Evolutionary conservation across 1,140 invertebrate species (phyloP).

Genomic region (Conopomorpha cramerella): DNA sequence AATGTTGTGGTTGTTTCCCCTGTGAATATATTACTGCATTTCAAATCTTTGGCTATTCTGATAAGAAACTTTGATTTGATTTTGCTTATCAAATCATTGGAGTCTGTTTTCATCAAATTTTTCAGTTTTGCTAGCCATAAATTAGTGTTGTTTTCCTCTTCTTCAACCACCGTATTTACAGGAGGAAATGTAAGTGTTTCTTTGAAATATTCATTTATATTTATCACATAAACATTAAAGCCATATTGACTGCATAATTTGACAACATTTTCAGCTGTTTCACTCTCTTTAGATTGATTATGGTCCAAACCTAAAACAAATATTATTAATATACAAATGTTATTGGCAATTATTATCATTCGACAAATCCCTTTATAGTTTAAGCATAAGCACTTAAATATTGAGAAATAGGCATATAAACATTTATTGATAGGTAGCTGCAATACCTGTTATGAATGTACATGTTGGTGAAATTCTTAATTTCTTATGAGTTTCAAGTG

Average conservation of each 20-base stretch:
- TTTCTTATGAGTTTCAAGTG: constrained; percentile 71
- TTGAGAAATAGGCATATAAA: background rate
- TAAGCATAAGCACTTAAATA: too few relatives aligned
- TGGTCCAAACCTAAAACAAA: background rate
- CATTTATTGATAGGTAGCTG: background rate
- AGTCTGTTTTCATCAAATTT: constrained; percentile 16
- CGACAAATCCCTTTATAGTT: too few relatives aligned
- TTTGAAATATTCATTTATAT: constrained; percentile 23
- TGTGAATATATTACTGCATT: constrained; percentile 72
- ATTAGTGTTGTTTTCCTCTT: constrained; percentile 4
- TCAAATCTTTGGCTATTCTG: constrained; percentile 61
- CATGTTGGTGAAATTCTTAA: constrained; percentile 43
- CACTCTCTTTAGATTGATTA: constrained; percentile 3
- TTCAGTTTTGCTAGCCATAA: constrained; percentile 9
- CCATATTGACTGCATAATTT: constrained; percentile 25
- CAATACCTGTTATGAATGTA: background rate
- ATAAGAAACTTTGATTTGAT: constrained; percentile 63
- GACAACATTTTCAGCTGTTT: constrained; percentile 11
- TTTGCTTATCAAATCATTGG: constrained; percentile 60
- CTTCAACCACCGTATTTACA: constrained; percentile 7
- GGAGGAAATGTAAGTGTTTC: constrained; percentile 7
- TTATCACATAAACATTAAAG: constrained; percentile 20
- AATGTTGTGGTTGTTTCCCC: constrained; percentile 70
- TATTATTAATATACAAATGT: background rate
- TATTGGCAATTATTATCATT: too few relatives aligned